Evolutionary conservation across 2,113 vertebrate species (phyloP).

Genomic region (Cinclus cinclus): DNA sequence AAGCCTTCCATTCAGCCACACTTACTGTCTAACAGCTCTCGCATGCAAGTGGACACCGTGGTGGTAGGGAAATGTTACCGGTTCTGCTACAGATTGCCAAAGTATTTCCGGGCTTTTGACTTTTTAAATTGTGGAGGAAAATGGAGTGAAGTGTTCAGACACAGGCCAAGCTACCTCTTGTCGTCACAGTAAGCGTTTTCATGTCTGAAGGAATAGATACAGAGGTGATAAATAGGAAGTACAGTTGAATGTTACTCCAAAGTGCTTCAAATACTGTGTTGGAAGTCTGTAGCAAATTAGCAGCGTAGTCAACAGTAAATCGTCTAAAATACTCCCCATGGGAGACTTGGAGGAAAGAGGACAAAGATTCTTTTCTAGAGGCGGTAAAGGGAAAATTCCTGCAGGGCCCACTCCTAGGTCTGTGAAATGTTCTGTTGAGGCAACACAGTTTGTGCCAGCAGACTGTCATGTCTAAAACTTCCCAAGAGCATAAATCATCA

Average conservation of each 20-base stretch:
- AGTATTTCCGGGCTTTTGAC: neutral
- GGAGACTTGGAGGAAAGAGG: neutral
- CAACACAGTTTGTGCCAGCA: neutral
- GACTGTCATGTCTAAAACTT: neutral
- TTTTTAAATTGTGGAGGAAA: slow-evolving; percentile 25
- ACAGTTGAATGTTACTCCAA: neutral
- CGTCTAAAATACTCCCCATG: neutral
- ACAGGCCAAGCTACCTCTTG: neutral
- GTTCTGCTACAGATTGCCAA: neutral
- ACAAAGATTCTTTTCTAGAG: neutral
- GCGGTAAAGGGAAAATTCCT: neutral
- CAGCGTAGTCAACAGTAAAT: neutral
- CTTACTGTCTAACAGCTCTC: neutral
- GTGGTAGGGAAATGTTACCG: neutral
- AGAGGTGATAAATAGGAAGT: neutral
- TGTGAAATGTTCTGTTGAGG: neutral
- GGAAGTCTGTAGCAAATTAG: neutral
- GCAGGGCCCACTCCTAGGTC: neutral
- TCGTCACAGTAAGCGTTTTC: neutral
- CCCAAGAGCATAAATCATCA: neutral
- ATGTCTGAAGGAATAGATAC: neutral
- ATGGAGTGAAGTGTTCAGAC: slow-evolving; percentile 31
- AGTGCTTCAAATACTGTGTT: neutral
- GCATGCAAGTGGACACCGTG: no score
- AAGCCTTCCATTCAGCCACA: neutral